phyloP scores from a whole-genome alignment of 2,113 vertebrate species.

The Sylvilagus bachmani region DNA sequence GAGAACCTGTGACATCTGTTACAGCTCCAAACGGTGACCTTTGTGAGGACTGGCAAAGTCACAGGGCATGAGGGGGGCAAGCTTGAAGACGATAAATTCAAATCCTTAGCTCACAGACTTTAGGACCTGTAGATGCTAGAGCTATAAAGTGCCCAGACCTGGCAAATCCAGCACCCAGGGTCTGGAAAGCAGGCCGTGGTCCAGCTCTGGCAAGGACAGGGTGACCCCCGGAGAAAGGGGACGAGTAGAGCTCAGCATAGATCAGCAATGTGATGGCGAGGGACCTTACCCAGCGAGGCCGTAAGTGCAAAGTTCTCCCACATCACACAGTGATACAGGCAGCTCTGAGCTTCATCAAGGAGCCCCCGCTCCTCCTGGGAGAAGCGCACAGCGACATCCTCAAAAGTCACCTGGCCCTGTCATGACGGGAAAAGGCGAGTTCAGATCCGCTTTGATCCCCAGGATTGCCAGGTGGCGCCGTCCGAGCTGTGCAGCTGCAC shows the following conservation, averaged over 20 bases:
- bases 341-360: slow-evolving; percentile 32
- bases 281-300: slow-evolving; percentile 50
- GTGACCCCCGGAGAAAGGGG: background rate
- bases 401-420: slow-evolving; percentile 57
- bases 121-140: too few relatives aligned
- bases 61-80: background rate
- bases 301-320: slow-evolving; percentile 41
- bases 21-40: background rate
- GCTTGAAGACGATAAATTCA: background rate
- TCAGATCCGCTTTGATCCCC: background rate
- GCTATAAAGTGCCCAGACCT: background rate
- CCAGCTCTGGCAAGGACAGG: background rate
- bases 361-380: slow-evolving; percentile 65
- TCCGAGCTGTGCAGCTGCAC: too few relatives aligned
- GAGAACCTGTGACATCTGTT: background rate
- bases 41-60: background rate
- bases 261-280: rapidly evolving
- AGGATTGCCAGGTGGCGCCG: background rate
- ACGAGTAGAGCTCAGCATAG: rapidly evolving
- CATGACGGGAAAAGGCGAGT: background rate
- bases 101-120: background rate
- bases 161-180: background rate
- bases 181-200: background rate
- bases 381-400: slow-evolving; percentile 53
- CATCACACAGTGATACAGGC: background rate